These are phyloP conservation scores for Phylloscopus whistleri DNA, from an alignment of 2,113 vertebrate genomes.

Conservation along the genomic window DNA sequence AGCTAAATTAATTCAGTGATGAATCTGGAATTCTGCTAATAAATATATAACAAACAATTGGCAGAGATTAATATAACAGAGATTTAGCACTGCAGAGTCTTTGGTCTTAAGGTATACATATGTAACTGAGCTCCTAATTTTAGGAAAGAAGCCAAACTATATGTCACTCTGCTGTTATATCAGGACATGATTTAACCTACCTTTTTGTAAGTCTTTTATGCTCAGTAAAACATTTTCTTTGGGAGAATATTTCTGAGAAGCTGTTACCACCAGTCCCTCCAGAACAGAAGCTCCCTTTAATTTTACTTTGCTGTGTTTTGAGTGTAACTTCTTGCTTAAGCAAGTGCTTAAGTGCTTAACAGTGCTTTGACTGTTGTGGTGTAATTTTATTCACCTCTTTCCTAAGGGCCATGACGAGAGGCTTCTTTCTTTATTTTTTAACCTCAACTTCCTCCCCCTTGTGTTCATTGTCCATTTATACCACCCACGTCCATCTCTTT, in stretches of 20 bases:
- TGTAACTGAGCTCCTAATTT: background rate
- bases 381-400: background rate
- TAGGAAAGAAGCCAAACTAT: background rate
- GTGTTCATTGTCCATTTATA: background rate
- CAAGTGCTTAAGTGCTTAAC: no score
- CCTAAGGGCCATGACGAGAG: background rate
- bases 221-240: background rate
- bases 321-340: background rate
- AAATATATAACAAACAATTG: background rate
- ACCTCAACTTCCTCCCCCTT: background rate
- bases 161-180: background rate
- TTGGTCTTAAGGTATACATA: background rate
- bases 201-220: background rate
- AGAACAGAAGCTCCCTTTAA: background rate
- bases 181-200: background rate
- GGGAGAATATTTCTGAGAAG: background rate
- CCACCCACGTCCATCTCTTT: background rate
- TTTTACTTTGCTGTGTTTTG: background rate
- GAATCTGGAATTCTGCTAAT: background rate
- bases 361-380: background rate
- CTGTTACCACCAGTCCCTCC: background rate
- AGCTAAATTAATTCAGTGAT: background rate
- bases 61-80: background rate
- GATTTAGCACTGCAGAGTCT: background rate
- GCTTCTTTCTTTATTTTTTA: background rate